Percentiles rank a stretch among this genome's conserved stretches.
These are phyloP conservation scores for Channallabes apus DNA, from an alignment of 2,797 vertebrate genomes.

Conservation along the genomic window DNA sequence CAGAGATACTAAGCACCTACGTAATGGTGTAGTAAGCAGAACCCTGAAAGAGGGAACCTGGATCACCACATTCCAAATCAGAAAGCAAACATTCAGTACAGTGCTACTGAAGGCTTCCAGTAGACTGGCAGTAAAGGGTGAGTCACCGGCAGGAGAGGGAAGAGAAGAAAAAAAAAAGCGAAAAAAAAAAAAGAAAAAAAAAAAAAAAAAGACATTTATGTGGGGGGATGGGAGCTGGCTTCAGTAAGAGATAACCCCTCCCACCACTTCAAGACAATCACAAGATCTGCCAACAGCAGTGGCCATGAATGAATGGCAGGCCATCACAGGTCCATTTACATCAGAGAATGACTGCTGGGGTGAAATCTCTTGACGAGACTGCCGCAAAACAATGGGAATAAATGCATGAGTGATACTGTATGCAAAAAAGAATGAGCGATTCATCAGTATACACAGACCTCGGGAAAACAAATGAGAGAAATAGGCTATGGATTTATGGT, in stretches of 20 bases:
- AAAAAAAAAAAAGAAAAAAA: not conserved
- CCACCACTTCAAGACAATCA: constrained; percentile 65
- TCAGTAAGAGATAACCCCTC: constrained; percentile 65
- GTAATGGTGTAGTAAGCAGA: constrained; percentile 17
- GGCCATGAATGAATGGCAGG: constrained; percentile 66
- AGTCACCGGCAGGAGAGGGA: constrained; percentile 43
- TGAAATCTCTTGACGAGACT: constrained; percentile 66
- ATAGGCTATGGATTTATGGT: constrained; percentile 14
- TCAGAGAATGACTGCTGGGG: constrained; percentile 64
- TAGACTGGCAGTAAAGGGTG: constrained; percentile 38
- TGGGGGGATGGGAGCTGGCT: constrained; percentile 53
- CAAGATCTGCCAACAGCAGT: constrained; percentile 67
- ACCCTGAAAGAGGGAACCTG: constrained; percentile 5
- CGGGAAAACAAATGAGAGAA: constrained; percentile 1
- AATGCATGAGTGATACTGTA: constrained; percentile 20
- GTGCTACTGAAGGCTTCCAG: constrained; percentile 32
- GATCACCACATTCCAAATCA: constrained; percentile 30
- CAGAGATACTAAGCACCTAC: not conserved
- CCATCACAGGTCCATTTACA: constrained; percentile 72
- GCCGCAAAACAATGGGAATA: constrained; percentile 53
- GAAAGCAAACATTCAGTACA: constrained; percentile 39
- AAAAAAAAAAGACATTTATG: constrained; percentile 39
- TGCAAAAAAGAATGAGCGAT: not conserved
- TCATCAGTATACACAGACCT: not conserved
- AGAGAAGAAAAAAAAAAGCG: constrained; percentile 21